Evolutionary conservation across 2,113 vertebrate species (phyloP).

Genomic region (Mus musculus): GRCm39 chr10:53957501-53958000

Average conservation of each 20-base stretch:
- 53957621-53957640: not conserved
- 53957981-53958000: not conserved
- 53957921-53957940: not conserved
- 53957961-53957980: constrained; percentile 35
- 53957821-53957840: not conserved
- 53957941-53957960: not conserved
- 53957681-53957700: too few relatives aligned
- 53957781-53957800: not conserved
- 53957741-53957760: not conserved
- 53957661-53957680: too few relatives aligned
- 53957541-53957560: not conserved
- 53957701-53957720: too few relatives aligned
- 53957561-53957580: not conserved
- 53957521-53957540: not conserved
- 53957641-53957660: not conserved
- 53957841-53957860: constrained; percentile 23
- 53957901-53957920: not conserved
- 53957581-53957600: not conserved
- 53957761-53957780: not conserved
- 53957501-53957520: not conserved
- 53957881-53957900: not conserved
- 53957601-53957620: not conserved
- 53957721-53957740: not conserved
- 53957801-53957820: not conserved
- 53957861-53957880: constrained; percentile 9